Evolutionary conservation across 2,888 invertebrate genomes (phyloP).

Genomic region (Cryptus viduatorius): DNA sequence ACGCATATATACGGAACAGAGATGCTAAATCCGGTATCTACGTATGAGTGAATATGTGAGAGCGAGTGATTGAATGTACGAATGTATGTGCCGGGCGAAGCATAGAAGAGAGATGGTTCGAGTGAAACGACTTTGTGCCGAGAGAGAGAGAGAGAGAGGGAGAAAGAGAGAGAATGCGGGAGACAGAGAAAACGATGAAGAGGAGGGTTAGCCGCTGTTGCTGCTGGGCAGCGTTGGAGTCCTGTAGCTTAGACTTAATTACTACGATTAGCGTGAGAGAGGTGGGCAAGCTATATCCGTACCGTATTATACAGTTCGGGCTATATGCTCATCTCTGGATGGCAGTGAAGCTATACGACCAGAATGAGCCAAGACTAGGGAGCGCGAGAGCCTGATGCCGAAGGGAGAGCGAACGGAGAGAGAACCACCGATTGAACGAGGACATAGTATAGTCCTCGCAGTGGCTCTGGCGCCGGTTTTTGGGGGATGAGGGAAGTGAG

Average conservation of each 20-base stretch:
- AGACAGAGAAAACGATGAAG: conserved; percentile 22
- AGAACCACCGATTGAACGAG: conserved; percentile 20
- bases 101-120: conserved; percentile 26
- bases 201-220: conserved; percentile 15
- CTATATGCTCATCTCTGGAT: conserved; percentile 62
- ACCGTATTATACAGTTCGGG: conserved; percentile 70
- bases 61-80: conserved; percentile 54
- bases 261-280: conserved; percentile 79
- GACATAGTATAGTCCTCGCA: conserved; percentile 42
- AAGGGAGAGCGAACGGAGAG: conserved; percentile 25
- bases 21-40: conserved; percentile 1
- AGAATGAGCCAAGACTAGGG: conserved; percentile 28
- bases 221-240: conserved; percentile 55
- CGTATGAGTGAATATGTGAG: conserved; percentile 8
- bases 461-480: conserved; percentile 47
- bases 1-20: conserved; percentile 11
- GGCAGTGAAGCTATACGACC: conserved; percentile 31
- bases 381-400: neutral
- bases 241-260: conserved; percentile 80
- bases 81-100: neutral
- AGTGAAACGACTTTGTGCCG: conserved; percentile 1
- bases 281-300: conserved; percentile 71
- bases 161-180: conserved; percentile 19
- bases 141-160: conserved; percentile 8
- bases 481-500: conserved; percentile 55